Conservation (phyloP, 2,113 vertebrate species). For the Oncorhynchus kisutch region DNA sequence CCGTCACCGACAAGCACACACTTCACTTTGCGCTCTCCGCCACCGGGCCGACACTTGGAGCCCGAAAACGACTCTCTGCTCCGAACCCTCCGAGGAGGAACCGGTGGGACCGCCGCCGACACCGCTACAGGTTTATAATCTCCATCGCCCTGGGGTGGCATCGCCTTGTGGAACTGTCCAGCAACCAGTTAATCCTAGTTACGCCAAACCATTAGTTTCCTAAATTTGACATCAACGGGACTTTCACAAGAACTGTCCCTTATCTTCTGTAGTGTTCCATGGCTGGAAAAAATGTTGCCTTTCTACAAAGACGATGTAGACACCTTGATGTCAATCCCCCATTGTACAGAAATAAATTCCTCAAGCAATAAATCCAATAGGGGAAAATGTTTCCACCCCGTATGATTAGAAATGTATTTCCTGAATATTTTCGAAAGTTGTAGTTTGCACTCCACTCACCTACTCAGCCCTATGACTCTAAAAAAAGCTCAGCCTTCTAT, state of each 20-base stretch:
- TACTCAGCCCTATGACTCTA: no score
- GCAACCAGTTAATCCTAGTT: slow-evolving; percentile 4
- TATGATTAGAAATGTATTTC: no score
- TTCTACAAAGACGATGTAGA: neutral
- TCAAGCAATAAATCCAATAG: no score
- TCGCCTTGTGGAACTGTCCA: slow-evolving; percentile 40
- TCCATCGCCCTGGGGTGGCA: slow-evolving; percentile 65
- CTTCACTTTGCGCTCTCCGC: slow-evolving; percentile 80
- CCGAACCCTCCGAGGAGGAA: slow-evolving; percentile 75
- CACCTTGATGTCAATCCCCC: neutral
- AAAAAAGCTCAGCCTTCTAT: no score
- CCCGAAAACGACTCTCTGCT: slow-evolving; percentile 41
- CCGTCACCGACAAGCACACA: slow-evolving; percentile 92
- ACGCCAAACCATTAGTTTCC: slow-evolving; percentile 12
- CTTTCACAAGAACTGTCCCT: neutral
- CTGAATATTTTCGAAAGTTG: no score
- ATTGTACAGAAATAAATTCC: no score
- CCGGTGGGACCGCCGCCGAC: slow-evolving; percentile 59
- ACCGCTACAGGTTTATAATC: slow-evolving; percentile 60
- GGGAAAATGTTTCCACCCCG: no score
- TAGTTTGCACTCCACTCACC: no score
- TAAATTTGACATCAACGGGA: neutral
- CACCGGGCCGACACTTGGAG: slow-evolving; percentile 42
- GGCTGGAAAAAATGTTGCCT: neutral
- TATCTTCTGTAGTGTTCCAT: neutral